Conservation (phyloP, 2,113 vertebrate genomes). For the Osmerus mordax region DNA sequence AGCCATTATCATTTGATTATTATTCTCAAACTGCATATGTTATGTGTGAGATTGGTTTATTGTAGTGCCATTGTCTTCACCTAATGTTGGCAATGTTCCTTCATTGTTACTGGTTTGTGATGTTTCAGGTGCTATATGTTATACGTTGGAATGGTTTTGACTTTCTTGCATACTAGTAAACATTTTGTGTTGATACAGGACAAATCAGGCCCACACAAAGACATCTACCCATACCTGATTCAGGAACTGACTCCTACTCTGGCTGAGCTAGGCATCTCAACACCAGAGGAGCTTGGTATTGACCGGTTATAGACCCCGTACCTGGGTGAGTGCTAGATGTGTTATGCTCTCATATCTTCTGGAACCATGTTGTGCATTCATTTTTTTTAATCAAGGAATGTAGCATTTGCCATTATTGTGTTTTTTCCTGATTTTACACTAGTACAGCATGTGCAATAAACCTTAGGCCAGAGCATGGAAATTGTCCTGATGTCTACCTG, state of each 20-base stretch:
- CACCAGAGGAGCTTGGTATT: conserved; percentile 92
- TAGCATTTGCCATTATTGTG: neutral
- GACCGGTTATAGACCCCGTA: conserved; percentile 76
- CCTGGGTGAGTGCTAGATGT: conserved; percentile 26
- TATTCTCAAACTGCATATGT: no score
- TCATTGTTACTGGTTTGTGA: no score
- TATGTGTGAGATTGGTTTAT: no score
- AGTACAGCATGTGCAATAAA: neutral
- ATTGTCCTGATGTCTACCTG: no score
- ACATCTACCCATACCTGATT: conserved; percentile 95
- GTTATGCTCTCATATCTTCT: no score
- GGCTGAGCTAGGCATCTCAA: conserved; percentile 93
- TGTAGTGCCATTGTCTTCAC: no score
- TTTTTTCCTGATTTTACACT: neutral
- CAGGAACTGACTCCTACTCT: conserved; percentile 93
- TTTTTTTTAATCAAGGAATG: neutral
- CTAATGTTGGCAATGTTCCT: no score
- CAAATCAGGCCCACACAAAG: conserved; percentile 93
- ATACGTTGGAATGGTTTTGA: no score
- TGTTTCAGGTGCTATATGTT: no score
- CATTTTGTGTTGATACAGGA: conserved; percentile 69
- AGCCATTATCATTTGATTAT: no score
- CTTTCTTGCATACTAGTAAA: neutral
- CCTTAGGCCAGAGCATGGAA: no score
- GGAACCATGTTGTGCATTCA: no score